phyloP scores from a whole-genome alignment of 1,140 invertebrate genomes.

The Homarus americanus region DNA sequence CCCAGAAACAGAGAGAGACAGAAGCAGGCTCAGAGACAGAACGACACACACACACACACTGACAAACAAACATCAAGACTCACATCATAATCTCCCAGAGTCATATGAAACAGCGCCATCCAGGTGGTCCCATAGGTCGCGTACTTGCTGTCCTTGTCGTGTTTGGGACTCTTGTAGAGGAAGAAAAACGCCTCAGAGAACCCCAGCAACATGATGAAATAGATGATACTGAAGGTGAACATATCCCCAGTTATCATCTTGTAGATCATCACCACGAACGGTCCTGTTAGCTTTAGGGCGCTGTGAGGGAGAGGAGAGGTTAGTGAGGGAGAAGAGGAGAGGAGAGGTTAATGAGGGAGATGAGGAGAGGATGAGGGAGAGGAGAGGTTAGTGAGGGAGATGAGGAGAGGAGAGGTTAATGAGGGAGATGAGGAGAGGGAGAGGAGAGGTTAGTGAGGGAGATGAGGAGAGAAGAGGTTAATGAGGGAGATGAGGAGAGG shows the following conservation, averaged over 20 bases:
- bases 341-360: not conserved
- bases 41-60: not conserved
- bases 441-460: not conserved
- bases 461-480: not conserved
- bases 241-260: constrained; percentile 98
- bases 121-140: constrained; percentile 93
- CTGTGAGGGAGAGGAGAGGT: constrained; percentile 80
- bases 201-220: constrained; percentile 93
- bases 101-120: constrained; percentile 99
- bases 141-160: constrained; percentile 88
- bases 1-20: not conserved
- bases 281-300: constrained; percentile 94
- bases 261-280: constrained; percentile 99
- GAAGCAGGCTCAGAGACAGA: not conserved
- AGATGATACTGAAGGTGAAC: constrained; percentile 98
- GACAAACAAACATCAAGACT: constrained; percentile 76
- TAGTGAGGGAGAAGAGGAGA: not conserved
- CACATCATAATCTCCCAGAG: constrained; percentile 98
- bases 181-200: constrained; percentile 99
- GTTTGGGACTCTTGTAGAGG: constrained; percentile 90
- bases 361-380: not conserved
- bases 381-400: not conserved
- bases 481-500: not conserved
- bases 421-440: not conserved
- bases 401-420: not conserved